These are phyloP conservation scores for Porites evermanni DNA, from an alignment of 92 coral and sea anemone genomes.

Conservation along the genomic window DNA sequence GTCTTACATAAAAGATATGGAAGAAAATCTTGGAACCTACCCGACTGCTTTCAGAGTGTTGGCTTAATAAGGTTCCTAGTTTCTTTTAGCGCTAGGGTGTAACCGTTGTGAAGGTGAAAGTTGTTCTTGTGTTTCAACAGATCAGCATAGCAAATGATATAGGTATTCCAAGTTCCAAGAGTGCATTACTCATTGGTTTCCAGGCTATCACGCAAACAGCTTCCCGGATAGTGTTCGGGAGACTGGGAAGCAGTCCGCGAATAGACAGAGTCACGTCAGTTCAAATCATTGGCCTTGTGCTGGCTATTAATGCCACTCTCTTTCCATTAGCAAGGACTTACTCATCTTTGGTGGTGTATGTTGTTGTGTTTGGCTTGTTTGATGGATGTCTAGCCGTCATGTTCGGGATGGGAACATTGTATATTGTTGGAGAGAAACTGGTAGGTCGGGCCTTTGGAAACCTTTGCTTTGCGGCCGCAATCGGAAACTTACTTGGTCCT, in stretches of 20 bases:
- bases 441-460: slow-evolving; percentile 83
- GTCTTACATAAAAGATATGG: no score
- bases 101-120: neutral
- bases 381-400: slow-evolving; percentile 84
- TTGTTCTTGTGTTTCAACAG: slow-evolving; percentile 35
- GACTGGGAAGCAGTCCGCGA: slow-evolving; percentile 64
- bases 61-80: no score
- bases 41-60: no score
- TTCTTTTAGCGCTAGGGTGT: neutral
- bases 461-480: slow-evolving; percentile 71
- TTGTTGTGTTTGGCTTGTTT: slow-evolving; percentile 76
- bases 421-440: slow-evolving; percentile 75
- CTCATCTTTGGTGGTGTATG: slow-evolving; percentile 67
- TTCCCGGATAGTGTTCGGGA: slow-evolving; percentile 74
- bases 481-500: slow-evolving; percentile 71
- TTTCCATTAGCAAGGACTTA: slow-evolving; percentile 65
- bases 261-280: slow-evolving; percentile 60
- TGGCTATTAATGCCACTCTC: slow-evolving; percentile 66
- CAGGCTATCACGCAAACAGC: slow-evolving; percentile 79
- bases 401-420: slow-evolving; percentile 83
- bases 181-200: slow-evolving; percentile 80
- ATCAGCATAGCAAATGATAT: slow-evolving; percentile 79
- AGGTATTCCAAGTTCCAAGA: slow-evolving; percentile 71
- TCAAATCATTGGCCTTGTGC: slow-evolving; percentile 61
- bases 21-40: no score